phyloP scores from a whole-genome alignment of 2,113 vertebrate genomes.

The Mionectes macconnelli region DNA sequence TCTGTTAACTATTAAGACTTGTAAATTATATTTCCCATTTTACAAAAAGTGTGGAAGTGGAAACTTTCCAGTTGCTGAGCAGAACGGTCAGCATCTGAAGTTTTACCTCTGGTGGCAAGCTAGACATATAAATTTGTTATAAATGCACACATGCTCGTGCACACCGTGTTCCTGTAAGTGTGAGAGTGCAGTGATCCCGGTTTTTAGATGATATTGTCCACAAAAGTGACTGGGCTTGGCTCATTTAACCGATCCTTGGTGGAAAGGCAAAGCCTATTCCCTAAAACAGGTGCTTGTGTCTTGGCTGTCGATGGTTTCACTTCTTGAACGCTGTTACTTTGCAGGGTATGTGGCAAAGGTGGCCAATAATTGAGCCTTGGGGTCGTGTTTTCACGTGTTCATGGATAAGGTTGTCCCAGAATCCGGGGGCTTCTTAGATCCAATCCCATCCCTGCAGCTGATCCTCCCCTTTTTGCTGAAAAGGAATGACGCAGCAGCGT shows the following conservation, averaged over 20 bases:
- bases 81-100: neutral
- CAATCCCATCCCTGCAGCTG: neutral
- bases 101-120: neutral
- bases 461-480: neutral
- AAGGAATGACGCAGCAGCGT: neutral
- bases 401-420: neutral
- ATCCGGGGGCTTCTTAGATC: neutral
- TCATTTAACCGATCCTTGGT: neutral
- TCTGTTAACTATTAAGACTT: neutral
- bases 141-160: neutral
- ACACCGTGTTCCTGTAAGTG: neutral
- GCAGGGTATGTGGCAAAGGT: neutral
- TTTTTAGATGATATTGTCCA: neutral
- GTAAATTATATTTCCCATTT: neutral
- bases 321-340: neutral
- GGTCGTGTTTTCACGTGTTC: neutral
- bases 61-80: neutral
- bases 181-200: neutral
- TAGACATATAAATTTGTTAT: neutral
- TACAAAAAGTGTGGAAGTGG: neutral
- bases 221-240: neutral
- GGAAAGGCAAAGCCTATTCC: neutral
- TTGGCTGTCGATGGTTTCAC: neutral
- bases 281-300: slow-evolving; percentile 14
- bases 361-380: slow-evolving; percentile 3